Percentiles rank a stretch among this genome's conserved stretches.
Evolutionary conservation across 30 jellyfish, hydroid and myxozoan species (phyloP).

Genomic region (Aurelia sp.): DNA sequence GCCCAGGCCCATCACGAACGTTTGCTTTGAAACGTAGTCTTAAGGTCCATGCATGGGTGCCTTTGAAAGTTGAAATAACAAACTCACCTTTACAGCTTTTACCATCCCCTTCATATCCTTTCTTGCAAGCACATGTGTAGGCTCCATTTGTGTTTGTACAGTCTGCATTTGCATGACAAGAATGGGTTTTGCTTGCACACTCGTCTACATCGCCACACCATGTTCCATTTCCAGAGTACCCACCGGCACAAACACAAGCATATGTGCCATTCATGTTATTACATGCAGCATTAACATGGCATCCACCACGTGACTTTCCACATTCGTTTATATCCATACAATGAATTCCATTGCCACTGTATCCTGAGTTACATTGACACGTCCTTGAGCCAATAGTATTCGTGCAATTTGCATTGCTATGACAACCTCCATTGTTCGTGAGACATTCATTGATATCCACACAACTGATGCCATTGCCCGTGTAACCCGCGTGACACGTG

Average conservation of each 20-base stretch:
- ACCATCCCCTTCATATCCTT: constrained; percentile 73
- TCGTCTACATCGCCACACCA: constrained; percentile 65
- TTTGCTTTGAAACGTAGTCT: no score
- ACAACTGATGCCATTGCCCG: constrained; percentile 69
- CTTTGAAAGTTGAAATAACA: no score
- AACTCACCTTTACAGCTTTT: constrained; percentile 38
- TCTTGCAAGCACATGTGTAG: constrained; percentile 47
- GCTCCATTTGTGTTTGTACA: constrained; percentile 58
- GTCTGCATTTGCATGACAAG: constrained; percentile 55
- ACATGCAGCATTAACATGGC: constrained; percentile 79
- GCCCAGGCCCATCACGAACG: no score
- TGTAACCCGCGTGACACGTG: constrained; percentile 56
- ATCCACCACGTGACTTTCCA: constrained; percentile 25
- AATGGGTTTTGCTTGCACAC: constrained; percentile 16
- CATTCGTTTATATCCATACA: constrained; percentile 71
- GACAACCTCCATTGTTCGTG: constrained; percentile 42
- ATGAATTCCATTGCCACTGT: constrained; percentile 51
- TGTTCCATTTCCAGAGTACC: constrained; percentile 70
- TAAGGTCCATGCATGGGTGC: no score
- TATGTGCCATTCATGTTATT: constrained; percentile 65
- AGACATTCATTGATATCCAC: constrained; percentile 76
- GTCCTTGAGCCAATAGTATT: constrained; percentile 52
- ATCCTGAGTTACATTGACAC: constrained; percentile 64
- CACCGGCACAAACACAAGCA: constrained; percentile 63
- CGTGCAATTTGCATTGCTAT: constrained; percentile 53